phyloP scores from a whole-genome alignment of 2,888 invertebrate species.

The Hetaerina titia region DNA sequence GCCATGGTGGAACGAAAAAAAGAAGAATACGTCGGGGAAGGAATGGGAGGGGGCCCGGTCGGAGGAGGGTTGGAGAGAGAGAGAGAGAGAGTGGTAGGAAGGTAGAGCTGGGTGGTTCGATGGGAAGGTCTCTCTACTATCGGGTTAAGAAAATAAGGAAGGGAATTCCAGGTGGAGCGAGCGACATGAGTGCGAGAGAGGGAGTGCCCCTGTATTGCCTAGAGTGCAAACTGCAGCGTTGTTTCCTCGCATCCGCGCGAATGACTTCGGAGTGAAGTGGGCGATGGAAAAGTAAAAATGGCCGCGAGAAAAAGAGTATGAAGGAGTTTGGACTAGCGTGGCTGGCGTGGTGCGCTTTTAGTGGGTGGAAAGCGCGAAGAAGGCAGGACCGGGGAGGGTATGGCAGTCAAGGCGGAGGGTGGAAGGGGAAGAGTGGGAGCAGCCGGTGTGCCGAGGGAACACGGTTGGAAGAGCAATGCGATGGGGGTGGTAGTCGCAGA shows the following conservation, averaged over 20 bases:
- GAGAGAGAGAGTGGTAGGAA: slow-evolving; percentile 19
- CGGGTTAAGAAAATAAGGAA: background rate
- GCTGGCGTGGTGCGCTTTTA: too few species aligned
- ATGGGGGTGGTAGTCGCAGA: background rate
- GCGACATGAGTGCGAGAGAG: background rate
- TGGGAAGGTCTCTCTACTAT: too few species aligned
- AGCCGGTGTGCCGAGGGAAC: slow-evolving; percentile 6
- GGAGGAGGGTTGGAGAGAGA: background rate
- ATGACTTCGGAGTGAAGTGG: too few species aligned
- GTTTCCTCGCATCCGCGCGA: too few species aligned
- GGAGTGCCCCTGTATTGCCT: background rate
- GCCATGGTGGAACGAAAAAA: too few species aligned
- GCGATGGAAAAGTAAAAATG: too few species aligned
- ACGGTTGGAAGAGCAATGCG: background rate
- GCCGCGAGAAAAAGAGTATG: too few species aligned
- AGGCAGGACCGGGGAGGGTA: background rate
- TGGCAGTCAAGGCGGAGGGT: background rate
- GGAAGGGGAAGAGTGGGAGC: slow-evolving; percentile 30
- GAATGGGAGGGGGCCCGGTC: background rate
- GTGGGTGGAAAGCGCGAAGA: too few species aligned
- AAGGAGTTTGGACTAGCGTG: too few species aligned
- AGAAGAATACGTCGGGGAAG: too few species aligned
- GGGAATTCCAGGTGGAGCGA: background rate
- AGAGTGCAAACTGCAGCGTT: too few species aligned
- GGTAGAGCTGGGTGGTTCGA: slow-evolving; percentile 1